Conservation (phyloP, 37 sponge, comb jelly and placozoan genomes). For the Halisarca cf. caerulea region DNA sequence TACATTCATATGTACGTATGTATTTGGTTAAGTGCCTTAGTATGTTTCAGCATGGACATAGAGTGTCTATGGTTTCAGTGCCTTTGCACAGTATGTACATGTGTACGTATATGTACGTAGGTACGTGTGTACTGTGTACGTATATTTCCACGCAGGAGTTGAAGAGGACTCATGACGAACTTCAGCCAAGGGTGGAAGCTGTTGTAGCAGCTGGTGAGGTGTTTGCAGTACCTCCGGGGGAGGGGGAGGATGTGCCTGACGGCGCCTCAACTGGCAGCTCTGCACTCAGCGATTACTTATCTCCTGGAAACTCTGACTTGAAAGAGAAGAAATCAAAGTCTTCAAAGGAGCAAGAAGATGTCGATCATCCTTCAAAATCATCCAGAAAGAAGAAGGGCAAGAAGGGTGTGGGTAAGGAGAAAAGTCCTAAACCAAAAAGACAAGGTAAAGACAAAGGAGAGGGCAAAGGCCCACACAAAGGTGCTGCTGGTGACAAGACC, state of each 20-base stretch:
- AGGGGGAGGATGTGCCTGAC: slow-evolving; percentile 5
- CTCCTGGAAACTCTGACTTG: not conserved
- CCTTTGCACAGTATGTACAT: not conserved
- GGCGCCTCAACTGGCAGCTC: slow-evolving; percentile 11
- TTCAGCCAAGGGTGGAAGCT: not conserved
- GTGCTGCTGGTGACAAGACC: not conserved
- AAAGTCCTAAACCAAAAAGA: not conserved
- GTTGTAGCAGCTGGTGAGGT: not conserved
- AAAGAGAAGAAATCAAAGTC: slow-evolving; percentile 6
- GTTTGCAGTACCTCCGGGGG: slow-evolving; percentile 6
- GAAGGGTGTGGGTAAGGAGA: not conserved
- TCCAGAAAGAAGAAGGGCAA: not conserved
- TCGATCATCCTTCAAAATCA: not conserved
- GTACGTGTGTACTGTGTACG: not conserved
- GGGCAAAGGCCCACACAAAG: not conserved
- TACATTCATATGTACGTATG: too few relatives aligned
- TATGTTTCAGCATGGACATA: too few relatives aligned
- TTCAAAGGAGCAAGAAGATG: not conserved
- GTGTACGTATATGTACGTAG: not conserved
- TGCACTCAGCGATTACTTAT: not conserved
- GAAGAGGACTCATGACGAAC: not conserved
- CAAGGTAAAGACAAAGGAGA: not conserved
- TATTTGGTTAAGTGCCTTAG: too few relatives aligned
- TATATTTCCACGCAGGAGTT: not conserved
- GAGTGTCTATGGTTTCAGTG: too few relatives aligned